Conservation (phyloP, 2,888 invertebrate species). For the Drosophila prostipennis region DNA sequence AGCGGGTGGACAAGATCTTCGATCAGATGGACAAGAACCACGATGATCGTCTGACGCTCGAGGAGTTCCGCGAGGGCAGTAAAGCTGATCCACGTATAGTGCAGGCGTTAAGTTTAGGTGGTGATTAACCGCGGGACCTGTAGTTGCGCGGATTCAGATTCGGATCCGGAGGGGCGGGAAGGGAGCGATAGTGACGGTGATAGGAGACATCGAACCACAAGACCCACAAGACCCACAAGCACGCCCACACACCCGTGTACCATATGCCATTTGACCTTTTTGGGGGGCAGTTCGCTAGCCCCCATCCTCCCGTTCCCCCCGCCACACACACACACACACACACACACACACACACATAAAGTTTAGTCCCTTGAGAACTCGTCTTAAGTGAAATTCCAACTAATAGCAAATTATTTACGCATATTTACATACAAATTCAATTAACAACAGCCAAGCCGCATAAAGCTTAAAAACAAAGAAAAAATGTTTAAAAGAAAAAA, state of each 20-base stretch:
- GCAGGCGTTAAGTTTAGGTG: slow-evolving; percentile 95
- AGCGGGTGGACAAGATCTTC: slow-evolving; percentile 98
- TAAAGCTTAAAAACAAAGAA: slow-evolving; percentile 4
- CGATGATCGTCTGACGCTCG: slow-evolving; percentile 97
- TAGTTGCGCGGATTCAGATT: slow-evolving; percentile 85
- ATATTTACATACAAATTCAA: slow-evolving; percentile 34
- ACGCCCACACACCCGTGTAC: slow-evolving; percentile 12
- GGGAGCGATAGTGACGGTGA: slow-evolving; percentile 23
- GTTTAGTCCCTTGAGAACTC: slow-evolving; percentile 28
- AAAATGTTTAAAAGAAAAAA: slow-evolving; percentile 16
- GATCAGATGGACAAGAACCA: slow-evolving; percentile 99
- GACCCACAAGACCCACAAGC: slow-evolving; percentile 3
- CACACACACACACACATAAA: slow-evolving; percentile 10
- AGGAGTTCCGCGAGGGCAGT: slow-evolving; percentile 99
- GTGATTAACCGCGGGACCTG: slow-evolving; percentile 92
- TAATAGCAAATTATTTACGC: slow-evolving; percentile 40
- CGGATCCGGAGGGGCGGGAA: slow-evolving; percentile 87
- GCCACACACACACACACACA: background rate
- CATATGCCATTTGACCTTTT: slow-evolving; percentile 12
- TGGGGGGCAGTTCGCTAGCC: slow-evolving; percentile 11
- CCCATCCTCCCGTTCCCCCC: background rate
- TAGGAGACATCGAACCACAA: slow-evolving; percentile 51
- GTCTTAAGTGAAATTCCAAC: slow-evolving; percentile 53
- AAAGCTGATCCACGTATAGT: slow-evolving; percentile 99
- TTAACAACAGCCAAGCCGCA: slow-evolving; percentile 35